Evolutionary conservation across 2,113 vertebrate species (phyloP), one percentile per base, ranked within the genome.

Genomic region (Mormoops blainvillei): DNA sequence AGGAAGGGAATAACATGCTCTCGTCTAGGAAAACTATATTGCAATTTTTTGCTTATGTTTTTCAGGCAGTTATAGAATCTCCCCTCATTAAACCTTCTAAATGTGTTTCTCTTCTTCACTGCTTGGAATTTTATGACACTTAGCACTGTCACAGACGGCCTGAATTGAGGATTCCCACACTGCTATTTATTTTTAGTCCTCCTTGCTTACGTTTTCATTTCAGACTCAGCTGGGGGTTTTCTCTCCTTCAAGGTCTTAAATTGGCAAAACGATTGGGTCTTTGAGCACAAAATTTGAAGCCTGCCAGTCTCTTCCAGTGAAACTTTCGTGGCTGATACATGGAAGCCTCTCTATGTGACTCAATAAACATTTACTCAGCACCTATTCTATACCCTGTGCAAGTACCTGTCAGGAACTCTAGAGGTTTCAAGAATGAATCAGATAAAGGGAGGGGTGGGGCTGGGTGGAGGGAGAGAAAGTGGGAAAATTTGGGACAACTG

Each of bases 181-280:
- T 78, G 89, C 80, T 28, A 8, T 81, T 88, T 95, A 97, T 96
- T 97, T 97, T 95, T 92, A 96, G 89, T 56, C 87, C 83, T 10
- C 15, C 45, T 87, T 74, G 87, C 96, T 89, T 95, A 87, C 4
- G 1, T 95, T 89, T 80, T 78, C 61, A 48, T 86, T 89, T 94
- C 94, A 88, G 54, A 63, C 38, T 76, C 68, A n/a, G 61, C 86
- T 84, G 8, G 70, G 38, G 93, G 33, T 87, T 41, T 71, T 82
- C 94, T 67, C 63, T 92, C 74, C 45, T 94, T 78, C 2, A 3
- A 2, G 10, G 24, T 94, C n/a, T 84, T 86, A 83, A 89, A 36
- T 58, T 78, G 43, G 43, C 48, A 78, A 89, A 38, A 95, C 56
- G n/a, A 81, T 28, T 33, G 5, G 52, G 63, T n/a, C 56, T 93